These are phyloP conservation scores for Nesometra sesokonis DNA, from an alignment of 35 echinoderm and acorn worm species.

Conservation along the genomic window DNA sequence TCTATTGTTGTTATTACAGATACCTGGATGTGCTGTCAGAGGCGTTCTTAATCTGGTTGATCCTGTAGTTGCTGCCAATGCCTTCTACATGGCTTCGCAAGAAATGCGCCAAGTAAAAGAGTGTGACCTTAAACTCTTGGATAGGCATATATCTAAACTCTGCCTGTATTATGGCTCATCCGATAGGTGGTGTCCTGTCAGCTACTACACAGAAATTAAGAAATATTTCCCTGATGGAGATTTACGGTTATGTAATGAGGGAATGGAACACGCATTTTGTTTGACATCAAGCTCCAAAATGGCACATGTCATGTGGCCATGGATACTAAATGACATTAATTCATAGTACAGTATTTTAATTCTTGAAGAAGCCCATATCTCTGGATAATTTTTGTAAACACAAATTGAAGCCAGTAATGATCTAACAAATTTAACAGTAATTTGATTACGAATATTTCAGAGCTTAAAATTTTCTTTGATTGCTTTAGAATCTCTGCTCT, in stretches of 20 bases:
- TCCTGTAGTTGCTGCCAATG: slow-evolving; percentile 27
- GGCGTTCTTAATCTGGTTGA: slow-evolving; percentile 39
- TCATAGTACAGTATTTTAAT: no score
- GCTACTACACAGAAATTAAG: slow-evolving; percentile 35
- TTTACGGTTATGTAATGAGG: slow-evolving; percentile 42
- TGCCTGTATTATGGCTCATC: slow-evolving; percentile 49
- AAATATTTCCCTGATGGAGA: slow-evolving; percentile 45
- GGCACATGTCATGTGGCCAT: slow-evolving; percentile 62
- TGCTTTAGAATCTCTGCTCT: no score
- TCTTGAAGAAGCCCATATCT: no score
- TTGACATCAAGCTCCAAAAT: slow-evolving; percentile 50
- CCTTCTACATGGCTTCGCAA: slow-evolving; percentile 40
- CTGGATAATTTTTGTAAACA: no score
- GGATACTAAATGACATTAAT: slow-evolving; percentile 1
- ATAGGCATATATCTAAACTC: slow-evolving; percentile 34
- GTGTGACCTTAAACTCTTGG: slow-evolving; percentile 19
- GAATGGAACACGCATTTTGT: slow-evolving; percentile 52
- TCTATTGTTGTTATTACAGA: no score
- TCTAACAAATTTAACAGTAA: no score
- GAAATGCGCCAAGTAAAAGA: slow-evolving; percentile 59
- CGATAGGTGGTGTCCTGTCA: slow-evolving; percentile 50
- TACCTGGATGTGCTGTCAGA: slow-evolving; percentile 40
- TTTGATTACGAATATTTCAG: no score
- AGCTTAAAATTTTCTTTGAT: no score
- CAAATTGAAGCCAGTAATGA: no score